Evolutionary conservation across 2,113 vertebrate species (phyloP).

Genomic region (Ptilorrhoa leucosticta): DNA sequence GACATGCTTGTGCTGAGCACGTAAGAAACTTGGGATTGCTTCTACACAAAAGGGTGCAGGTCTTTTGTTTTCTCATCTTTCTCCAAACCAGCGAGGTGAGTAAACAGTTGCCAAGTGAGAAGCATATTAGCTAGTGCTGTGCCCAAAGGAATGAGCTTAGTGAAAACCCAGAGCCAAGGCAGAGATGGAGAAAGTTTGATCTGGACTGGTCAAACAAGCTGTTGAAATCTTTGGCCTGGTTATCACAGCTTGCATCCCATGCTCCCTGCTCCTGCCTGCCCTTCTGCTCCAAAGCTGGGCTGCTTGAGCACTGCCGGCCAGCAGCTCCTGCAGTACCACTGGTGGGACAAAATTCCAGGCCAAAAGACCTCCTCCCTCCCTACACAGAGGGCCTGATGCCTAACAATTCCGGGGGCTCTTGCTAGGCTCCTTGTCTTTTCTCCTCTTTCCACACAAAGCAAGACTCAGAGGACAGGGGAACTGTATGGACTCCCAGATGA

Average conservation of each 20-base stretch:
- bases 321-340: background rate
- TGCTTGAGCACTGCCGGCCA: background rate
- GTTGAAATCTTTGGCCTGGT: background rate
- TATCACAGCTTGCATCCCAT: background rate
- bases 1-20: background rate
- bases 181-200: background rate
- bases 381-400: background rate
- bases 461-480: background rate
- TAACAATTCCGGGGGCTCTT: background rate
- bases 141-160: background rate
- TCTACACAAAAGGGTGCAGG: background rate
- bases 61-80: background rate
- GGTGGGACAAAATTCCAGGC: background rate
- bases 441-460: background rate
- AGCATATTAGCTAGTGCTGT: background rate
- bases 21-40: background rate
- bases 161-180: background rate
- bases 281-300: background rate
- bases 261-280: background rate
- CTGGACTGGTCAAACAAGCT: background rate
- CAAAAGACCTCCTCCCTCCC: background rate
- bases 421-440: background rate
- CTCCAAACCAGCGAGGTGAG: fast-evolving
- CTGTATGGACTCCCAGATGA: background rate
- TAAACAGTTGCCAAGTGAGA: background rate